phyloP scores from a whole-genome alignment of 2,888 invertebrate species.

The Chirona hameri region DNA sequence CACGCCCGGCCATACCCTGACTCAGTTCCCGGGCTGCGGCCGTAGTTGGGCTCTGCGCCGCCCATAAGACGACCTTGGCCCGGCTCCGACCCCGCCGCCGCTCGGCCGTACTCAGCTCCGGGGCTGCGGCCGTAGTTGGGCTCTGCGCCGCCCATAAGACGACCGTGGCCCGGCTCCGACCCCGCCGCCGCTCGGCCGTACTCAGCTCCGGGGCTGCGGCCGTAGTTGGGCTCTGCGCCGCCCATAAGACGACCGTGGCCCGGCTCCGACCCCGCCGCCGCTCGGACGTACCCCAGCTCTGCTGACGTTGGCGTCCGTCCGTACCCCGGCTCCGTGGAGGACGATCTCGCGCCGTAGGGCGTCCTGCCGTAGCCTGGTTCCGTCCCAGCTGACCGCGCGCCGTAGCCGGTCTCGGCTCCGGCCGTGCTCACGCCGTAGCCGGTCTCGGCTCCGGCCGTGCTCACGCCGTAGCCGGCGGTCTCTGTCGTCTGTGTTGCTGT shows the following conservation, averaged over 20 bases:
- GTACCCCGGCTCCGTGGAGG: conserved; percentile 27
- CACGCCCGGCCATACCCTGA: background rate
- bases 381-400: conserved; percentile 32
- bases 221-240: background rate
- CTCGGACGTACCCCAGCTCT: conserved; percentile 5
- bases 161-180: conserved; percentile 26
- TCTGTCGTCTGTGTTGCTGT: conserved; percentile 31
- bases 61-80: background rate
- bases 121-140: background rate
- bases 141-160: background rate
- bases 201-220: background rate
- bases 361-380: conserved; percentile 10
- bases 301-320: background rate
- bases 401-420: conserved; percentile 33
- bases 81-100: conserved; percentile 32
- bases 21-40: background rate
- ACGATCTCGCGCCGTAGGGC: conserved; percentile 29
- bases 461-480: background rate
- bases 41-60: background rate
- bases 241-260: background rate
- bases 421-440: conserved; percentile 29
- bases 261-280: conserved; percentile 32
- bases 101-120: conserved; percentile 23
- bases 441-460: conserved; percentile 26
- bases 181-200: conserved; percentile 31